Percentiles rank a stretch among this genome's conserved stretches.
Evolutionary conservation across 2,888 invertebrate genomes (phyloP).

Genomic region (Volucella zonaria): DNA sequence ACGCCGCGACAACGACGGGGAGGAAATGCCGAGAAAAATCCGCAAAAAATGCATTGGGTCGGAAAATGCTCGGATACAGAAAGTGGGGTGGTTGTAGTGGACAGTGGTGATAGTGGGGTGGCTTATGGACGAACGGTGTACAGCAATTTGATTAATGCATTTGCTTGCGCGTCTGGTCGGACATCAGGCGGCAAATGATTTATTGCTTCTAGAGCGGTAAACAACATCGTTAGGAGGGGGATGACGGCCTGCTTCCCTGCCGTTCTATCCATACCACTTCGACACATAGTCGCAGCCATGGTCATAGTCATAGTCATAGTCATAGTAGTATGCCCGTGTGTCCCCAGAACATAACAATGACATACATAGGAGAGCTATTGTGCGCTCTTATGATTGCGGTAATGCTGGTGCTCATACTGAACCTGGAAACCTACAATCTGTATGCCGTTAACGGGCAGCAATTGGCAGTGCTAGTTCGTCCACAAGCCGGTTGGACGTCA

Average conservation of each 20-base stretch:
- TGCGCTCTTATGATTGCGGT: slow-evolving; percentile 41
- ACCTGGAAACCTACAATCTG: not conserved
- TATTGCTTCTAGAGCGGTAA: slow-evolving; percentile 66
- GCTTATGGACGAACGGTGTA: not conserved
- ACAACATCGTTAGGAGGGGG: slow-evolving; percentile 63
- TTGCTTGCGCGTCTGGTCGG: slow-evolving; percentile 72
- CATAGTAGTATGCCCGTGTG: slow-evolving; percentile 44
- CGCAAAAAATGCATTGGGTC: slow-evolving; percentile 36
- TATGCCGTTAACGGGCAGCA: slow-evolving; percentile 47
- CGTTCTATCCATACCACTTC: not conserved
- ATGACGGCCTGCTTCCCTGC: not conserved
- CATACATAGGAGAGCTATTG: slow-evolving; percentile 37
- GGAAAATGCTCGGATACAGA: slow-evolving; percentile 31
- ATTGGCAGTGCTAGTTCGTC: slow-evolving; percentile 51
- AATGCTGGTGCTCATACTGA: slow-evolving; percentile 11
- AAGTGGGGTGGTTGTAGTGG: not conserved
- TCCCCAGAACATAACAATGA: slow-evolving; percentile 62
- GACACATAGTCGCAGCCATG: not conserved
- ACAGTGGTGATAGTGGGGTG: not conserved
- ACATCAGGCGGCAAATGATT: slow-evolving; percentile 73
- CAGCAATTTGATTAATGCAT: slow-evolving; percentile 70
- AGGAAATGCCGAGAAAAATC: slow-evolving; percentile 25
- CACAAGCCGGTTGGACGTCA: slow-evolving; percentile 59
- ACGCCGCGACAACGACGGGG: slow-evolving; percentile 8
- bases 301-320: not conserved